Conservation (phyloP, 2,888 invertebrate genomes). For the Sarcophaga rosellei region DNA sequence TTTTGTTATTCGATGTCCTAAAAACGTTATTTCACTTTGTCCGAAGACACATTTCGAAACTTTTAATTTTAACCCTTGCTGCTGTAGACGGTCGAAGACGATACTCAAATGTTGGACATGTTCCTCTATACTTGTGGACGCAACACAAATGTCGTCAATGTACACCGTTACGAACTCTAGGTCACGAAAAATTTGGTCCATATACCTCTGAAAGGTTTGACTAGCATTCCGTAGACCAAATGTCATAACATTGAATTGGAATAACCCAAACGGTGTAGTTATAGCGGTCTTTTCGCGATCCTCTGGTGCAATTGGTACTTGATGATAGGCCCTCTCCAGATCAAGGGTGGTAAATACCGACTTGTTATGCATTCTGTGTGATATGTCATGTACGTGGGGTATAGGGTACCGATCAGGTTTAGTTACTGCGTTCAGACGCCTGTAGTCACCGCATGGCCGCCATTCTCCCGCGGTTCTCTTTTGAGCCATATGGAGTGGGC, state of each 20-base stretch:
- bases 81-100: constrained; percentile 69
- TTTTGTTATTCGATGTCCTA: constrained; percentile 51
- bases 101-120: constrained; percentile 59
- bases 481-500: no score
- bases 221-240: constrained; percentile 77
- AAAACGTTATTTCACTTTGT: constrained; percentile 48
- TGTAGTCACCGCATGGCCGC: no score
- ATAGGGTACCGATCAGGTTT: no score
- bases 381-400: no score
- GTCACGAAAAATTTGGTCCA: constrained; percentile 70
- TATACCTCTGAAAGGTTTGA: constrained; percentile 76
- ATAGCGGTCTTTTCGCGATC: constrained; percentile 71
- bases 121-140: constrained; percentile 41
- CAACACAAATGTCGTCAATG: constrained; percentile 68
- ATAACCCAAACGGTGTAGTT: constrained; percentile 75
- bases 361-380: constrained; percentile 56
- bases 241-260: constrained; percentile 70
- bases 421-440: no score
- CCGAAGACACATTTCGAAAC: constrained; percentile 67
- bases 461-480: no score
- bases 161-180: constrained; percentile 71
- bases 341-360: constrained; percentile 62
- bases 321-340: constrained; percentile 61
- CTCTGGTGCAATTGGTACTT: constrained; percentile 59
- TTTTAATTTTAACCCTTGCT: constrained; percentile 71